A percentile compares a stretch with the other conserved stretches of the same genome.
These are phyloP conservation scores for Drosophila seguyi DNA, from an alignment of 1,140 invertebrate genomes.

Conservation along the genomic window DNA sequence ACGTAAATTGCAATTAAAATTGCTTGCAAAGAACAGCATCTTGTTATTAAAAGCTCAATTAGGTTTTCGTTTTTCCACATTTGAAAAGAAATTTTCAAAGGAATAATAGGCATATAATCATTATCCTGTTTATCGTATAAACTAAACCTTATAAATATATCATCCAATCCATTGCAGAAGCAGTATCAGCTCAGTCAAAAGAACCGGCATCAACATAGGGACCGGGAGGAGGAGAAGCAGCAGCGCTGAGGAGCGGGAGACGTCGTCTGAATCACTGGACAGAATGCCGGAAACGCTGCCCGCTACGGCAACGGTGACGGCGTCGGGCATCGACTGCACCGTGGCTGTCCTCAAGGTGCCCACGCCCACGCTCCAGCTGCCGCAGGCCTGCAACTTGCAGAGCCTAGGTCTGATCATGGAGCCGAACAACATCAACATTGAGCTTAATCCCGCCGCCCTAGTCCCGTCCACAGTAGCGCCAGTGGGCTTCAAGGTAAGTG, in stretches of 20 bases:
- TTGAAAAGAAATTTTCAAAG: background rate
- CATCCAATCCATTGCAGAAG: slow-evolving; percentile 5
- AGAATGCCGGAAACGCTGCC: slow-evolving; percentile 75
- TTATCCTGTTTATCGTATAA: background rate
- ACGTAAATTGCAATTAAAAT: background rate
- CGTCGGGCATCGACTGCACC: slow-evolving; percentile 73
- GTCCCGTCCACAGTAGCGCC: slow-evolving; percentile 16
- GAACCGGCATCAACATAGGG: slow-evolving; percentile 23
- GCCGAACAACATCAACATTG: slow-evolving; percentile 73
- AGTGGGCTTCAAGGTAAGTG: slow-evolving; percentile 62
- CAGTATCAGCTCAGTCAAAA: background rate
- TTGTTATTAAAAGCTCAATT: background rate
- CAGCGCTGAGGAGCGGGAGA: slow-evolving; percentile 8
- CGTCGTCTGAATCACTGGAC: slow-evolving; percentile 16
- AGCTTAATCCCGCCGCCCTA: slow-evolving; percentile 66
- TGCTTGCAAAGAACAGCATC: background rate
- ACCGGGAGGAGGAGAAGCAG: slow-evolving; percentile 23
- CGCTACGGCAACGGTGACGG: slow-evolving; percentile 70
- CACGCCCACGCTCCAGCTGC: slow-evolving; percentile 71
- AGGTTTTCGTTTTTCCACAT: background rate
- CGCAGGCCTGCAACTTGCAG: slow-evolving; percentile 66
- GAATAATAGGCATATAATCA: background rate
- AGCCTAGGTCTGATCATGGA: slow-evolving; percentile 75
- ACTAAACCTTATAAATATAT: background rate
- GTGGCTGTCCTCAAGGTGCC: slow-evolving; percentile 77